Percentiles rank a stretch among this genome's conserved stretches.
Conservation (phyloP, 35 echinoderm and acorn worm genomes). For the Lytechinus pictus region DNA sequence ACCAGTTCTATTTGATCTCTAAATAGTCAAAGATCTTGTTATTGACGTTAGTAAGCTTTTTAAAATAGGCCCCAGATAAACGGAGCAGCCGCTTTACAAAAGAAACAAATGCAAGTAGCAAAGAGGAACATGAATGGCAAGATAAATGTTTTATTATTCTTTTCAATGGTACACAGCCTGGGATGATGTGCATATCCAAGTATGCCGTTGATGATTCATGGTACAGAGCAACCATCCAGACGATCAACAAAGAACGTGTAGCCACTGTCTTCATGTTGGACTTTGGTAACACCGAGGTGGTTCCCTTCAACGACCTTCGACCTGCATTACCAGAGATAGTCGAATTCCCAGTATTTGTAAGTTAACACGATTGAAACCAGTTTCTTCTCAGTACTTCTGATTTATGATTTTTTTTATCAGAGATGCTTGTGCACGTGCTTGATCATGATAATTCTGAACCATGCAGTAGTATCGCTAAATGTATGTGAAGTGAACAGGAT, state of each 20-base stretch:
- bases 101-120: too few relatives aligned
- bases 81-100: too few relatives aligned
- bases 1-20: too few relatives aligned
- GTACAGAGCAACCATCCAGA: slow-evolving; percentile 3
- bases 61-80: too few relatives aligned
- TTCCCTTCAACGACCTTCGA: background rate
- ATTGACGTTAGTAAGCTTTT: too few relatives aligned
- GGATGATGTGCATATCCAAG: background rate
- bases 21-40: too few relatives aligned
- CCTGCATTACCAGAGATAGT: slow-evolving; percentile 4
- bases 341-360: background rate
- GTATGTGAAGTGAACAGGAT: too few relatives aligned
- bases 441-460: too few relatives aligned
- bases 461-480: too few relatives aligned
- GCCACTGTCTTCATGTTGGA: slow-evolving; percentile 29
- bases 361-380: background rate
- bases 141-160: too few relatives aligned
- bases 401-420: background rate
- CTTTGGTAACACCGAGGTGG: slow-evolving; percentile 34
- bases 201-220: background rate
- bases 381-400: background rate
- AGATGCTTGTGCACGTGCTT: too few relatives aligned
- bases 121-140: too few relatives aligned
- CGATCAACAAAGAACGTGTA: background rate
- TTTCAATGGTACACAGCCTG: background rate